A percentile compares a stretch with the other conserved stretches of the same genome.
phyloP scores from a whole-genome alignment of 2,113 vertebrate species.

The Hippocampus comes region DNA sequence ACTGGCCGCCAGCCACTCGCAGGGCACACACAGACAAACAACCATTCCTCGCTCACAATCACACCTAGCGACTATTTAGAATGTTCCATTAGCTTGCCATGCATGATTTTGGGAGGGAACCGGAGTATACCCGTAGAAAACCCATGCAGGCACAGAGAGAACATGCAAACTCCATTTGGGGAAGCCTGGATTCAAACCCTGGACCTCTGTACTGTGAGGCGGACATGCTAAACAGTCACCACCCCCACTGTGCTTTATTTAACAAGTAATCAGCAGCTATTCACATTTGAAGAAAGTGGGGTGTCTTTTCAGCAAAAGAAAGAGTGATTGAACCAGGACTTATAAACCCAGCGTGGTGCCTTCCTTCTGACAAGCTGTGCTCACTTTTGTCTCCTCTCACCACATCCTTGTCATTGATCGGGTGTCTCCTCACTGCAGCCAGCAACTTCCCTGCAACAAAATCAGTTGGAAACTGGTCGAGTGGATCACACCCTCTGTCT shows the following conservation, averaged over 20 bases:
- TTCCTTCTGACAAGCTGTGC: conserved; percentile 38
- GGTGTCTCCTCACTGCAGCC: conserved; percentile 14
- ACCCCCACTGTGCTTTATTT: conserved; percentile 34
- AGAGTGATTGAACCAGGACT: conserved; percentile 36
- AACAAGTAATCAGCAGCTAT: conserved; percentile 58
- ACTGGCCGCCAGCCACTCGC: too few relatives aligned
- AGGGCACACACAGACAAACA: too few relatives aligned
- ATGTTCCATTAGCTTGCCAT: too few relatives aligned
- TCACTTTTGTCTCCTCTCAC: conserved; percentile 32
- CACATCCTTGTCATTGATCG: conserved; percentile 41
- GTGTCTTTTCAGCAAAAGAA: conserved; percentile 31
- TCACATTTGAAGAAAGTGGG: conserved; percentile 42
- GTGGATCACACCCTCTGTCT: conserved; percentile 40
- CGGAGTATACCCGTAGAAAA: too few relatives aligned
- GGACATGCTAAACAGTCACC: neutral
- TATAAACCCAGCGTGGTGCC: conserved; percentile 37
- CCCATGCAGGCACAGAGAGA: too few relatives aligned
- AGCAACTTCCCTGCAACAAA: conserved; percentile 11
- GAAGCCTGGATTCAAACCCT: too few relatives aligned
- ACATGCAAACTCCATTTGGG: too few relatives aligned
- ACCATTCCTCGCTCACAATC: too few relatives aligned
- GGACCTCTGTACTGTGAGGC: too few relatives aligned
- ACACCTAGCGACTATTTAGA: too few relatives aligned
- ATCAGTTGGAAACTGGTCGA: conserved; percentile 40
- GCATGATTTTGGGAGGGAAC: too few relatives aligned